Evolutionary conservation across 2,888 invertebrate genomes (phyloP).

Genomic region (Alitta virens): DNA sequence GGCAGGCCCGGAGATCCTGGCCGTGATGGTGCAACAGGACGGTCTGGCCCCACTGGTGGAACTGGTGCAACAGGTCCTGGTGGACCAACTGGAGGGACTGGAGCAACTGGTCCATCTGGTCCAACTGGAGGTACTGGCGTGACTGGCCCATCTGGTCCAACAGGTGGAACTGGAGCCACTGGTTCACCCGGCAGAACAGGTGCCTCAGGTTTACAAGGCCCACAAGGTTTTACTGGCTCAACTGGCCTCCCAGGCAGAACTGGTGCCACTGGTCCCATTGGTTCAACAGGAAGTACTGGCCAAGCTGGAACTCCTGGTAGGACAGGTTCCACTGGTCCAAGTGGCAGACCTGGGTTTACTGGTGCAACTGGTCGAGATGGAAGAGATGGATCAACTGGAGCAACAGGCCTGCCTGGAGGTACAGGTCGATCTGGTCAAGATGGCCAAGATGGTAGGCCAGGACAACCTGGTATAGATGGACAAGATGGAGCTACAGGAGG

Average conservation of each 20-base stretch:
- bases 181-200: slow-evolving; percentile 5
- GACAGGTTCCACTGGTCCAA: slow-evolving; percentile 9
- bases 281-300: slow-evolving; percentile 9
- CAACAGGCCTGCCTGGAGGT: slow-evolving; percentile 3
- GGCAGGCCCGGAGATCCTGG: slow-evolving; percentile 21
- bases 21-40: slow-evolving; percentile 15
- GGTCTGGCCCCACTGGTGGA: background rate
- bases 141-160: slow-evolving; percentile 10
- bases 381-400: slow-evolving; percentile 5
- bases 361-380: slow-evolving; percentile 5
- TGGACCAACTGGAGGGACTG: slow-evolving; percentile 13
- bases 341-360: background rate
- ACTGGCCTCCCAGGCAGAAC: slow-evolving; percentile 8
- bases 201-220: slow-evolving; percentile 1
- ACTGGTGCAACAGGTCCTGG: background rate
- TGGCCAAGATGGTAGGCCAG: slow-evolving; percentile 15
- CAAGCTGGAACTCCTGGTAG: slow-evolving; percentile 1
- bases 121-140: slow-evolving; percentile 13
- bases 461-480: slow-evolving; percentile 1
- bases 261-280: slow-evolving; percentile 11
- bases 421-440: slow-evolving; percentile 9
- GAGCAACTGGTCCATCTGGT: slow-evolving; percentile 13
- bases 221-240: background rate
- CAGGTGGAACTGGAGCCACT: slow-evolving; percentile 13
- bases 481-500: slow-evolving; percentile 6